A percentile compares a stretch with the other conserved stretches of the same genome.
Evolutionary conservation across 2,888 invertebrate genomes (phyloP).

Genomic region (Microctonus aethiopoides): DNA sequence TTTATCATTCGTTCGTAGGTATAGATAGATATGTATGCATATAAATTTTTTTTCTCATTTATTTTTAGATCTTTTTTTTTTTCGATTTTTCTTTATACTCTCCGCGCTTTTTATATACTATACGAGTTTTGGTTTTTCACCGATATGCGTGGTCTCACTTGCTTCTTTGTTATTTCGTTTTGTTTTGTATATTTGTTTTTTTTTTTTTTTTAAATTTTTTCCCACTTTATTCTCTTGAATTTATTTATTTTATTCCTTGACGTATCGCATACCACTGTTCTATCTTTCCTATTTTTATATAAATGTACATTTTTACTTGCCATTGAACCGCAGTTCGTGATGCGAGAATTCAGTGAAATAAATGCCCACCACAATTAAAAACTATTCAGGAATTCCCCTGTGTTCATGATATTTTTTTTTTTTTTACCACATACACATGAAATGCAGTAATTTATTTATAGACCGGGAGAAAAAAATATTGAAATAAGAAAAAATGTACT

Average conservation of each 20-base stretch:
- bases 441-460: too few relatives aligned
- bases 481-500: too few relatives aligned
- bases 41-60: not conserved
- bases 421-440: not conserved
- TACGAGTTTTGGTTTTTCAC: not conserved
- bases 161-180: not conserved
- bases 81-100: constrained; percentile 2
- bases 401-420: not conserved
- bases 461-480: too few relatives aligned
- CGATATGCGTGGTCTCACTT: not conserved
- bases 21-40: constrained; percentile 12
- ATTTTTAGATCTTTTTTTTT: not conserved
- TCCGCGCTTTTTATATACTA: not conserved
- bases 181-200: not conserved
- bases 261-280: not conserved
- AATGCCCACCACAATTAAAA: constrained; percentile 10
- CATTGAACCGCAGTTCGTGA: not conserved
- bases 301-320: not conserved
- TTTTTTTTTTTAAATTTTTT: constrained; percentile 35
- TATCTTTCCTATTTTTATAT: not conserved
- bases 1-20: not conserved
- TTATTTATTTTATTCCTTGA: not conserved
- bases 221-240: constrained; percentile 39
- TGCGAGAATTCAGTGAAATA: not conserved
- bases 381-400: constrained; percentile 5